phyloP scores from a whole-genome alignment of 2,797 vertebrate species.

The Sparus aurata region DNA sequence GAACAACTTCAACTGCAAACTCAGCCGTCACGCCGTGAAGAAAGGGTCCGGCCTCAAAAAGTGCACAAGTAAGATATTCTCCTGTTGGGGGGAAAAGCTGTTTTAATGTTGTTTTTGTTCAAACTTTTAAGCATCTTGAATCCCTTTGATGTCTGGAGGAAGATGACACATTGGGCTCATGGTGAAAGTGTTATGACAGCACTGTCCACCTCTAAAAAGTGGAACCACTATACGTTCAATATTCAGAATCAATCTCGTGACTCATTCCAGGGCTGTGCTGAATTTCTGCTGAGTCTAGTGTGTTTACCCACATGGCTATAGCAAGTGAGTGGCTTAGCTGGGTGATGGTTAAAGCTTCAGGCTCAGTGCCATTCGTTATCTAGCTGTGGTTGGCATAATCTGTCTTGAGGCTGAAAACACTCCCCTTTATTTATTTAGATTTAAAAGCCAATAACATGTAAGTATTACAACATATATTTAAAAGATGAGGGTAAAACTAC shows the following conservation, averaged over 20 bases:
- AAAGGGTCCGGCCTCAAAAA: slow-evolving; percentile 96
- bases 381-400: slow-evolving; percentile 45
- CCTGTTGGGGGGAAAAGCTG: slow-evolving; percentile 37
- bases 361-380: slow-evolving; percentile 53
- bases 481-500: not conserved
- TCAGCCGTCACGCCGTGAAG: slow-evolving; percentile 95
- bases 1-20: slow-evolving; percentile 98
- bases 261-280: slow-evolving; percentile 41
- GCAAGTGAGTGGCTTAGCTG: slow-evolving; percentile 50
- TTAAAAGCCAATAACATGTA: slow-evolving; percentile 50
- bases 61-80: slow-evolving; percentile 95
- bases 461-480: slow-evolving; percentile 31
- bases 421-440: slow-evolving; percentile 46
- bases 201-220: slow-evolving; percentile 49
- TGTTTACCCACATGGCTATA: slow-evolving; percentile 54
- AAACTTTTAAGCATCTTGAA: slow-evolving; percentile 50
- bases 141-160: slow-evolving; percentile 29
- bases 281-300: slow-evolving; percentile 72
- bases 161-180: slow-evolving; percentile 62
- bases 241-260: slow-evolving; percentile 59
- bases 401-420: slow-evolving; percentile 42
- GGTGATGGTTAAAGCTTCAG: slow-evolving; percentile 50
- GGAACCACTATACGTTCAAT: slow-evolving; percentile 38
- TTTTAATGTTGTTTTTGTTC: slow-evolving; percentile 48
- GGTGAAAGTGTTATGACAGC: slow-evolving; percentile 60